Conservation (phyloP, 2,113 vertebrate genomes). For the Pogona vitticeps region DNA sequence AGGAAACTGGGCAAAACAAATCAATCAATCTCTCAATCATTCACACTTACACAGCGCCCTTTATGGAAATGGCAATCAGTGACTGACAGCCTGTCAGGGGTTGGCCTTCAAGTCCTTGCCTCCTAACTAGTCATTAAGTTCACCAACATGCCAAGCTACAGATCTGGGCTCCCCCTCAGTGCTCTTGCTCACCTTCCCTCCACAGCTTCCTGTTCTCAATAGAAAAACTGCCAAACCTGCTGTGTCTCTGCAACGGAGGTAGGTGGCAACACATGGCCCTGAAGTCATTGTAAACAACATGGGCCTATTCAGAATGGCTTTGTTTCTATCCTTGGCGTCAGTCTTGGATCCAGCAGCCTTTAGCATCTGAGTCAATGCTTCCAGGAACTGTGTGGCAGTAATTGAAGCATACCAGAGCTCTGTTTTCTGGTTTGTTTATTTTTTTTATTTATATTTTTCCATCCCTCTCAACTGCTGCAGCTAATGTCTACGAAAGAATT, state of each 20-base stretch:
- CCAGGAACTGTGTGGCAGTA: not conserved
- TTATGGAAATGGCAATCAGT: slow-evolving; percentile 78
- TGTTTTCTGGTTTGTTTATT: not conserved
- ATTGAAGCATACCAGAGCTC: fast-evolving
- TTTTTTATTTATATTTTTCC: not conserved
- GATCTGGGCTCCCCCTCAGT: not conserved
- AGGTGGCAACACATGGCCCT: slow-evolving; percentile 1
- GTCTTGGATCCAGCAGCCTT: not conserved
- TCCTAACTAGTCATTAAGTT: slow-evolving; percentile 72
- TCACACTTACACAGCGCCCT: slow-evolving; percentile 70
- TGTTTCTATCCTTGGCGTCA: slow-evolving; percentile 41
- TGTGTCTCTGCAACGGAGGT: not conserved
- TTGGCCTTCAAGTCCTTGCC: slow-evolving; percentile 71
- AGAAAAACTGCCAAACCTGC: slow-evolving; percentile 30
- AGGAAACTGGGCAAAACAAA: slow-evolving; percentile 81
- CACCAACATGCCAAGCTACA: slow-evolving; percentile 65
- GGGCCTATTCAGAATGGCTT: slow-evolving; percentile 28
- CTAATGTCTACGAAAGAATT: slow-evolving; percentile 2
- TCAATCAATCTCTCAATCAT: slow-evolving; percentile 81
- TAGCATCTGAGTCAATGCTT: not conserved
- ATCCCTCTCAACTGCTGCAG: not conserved
- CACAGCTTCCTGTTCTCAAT: not conserved
- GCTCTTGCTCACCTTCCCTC: slow-evolving; percentile 58
- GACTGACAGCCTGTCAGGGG: slow-evolving; percentile 77
- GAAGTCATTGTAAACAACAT: slow-evolving; percentile 23